A percentile compares a stretch with the other conserved stretches of the same genome.
phyloP scores from a whole-genome alignment of 2,113 vertebrate genomes.

The Lepus americanus region DNA sequence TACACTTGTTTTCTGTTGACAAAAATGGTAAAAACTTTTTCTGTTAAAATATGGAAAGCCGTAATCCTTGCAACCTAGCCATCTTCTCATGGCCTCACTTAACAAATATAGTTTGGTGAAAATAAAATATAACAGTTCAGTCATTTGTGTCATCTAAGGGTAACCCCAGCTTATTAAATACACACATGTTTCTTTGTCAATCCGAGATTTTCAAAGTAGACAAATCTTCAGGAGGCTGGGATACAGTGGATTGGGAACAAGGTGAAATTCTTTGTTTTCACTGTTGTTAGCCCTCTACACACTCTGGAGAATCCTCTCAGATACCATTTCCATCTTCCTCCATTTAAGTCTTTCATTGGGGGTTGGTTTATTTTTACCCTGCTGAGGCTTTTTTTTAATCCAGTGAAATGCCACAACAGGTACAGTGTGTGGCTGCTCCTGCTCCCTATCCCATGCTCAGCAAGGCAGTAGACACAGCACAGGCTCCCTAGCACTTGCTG shows the following conservation, averaged over 20 bases:
- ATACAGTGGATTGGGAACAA: not conserved
- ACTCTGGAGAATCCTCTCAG: conserved; percentile 8
- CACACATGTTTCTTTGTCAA: not conserved
- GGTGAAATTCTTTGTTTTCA: conserved; percentile 3
- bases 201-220: conserved; percentile 17
- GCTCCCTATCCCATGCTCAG: not conserved
- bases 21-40: conserved; percentile 12
- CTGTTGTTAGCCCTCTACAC: not conserved
- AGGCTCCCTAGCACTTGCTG: not conserved
- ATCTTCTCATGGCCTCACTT: not conserved
- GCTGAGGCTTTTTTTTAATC: not conserved
- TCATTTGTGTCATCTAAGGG: conserved; percentile 27
- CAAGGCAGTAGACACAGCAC: not conserved
- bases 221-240: not conserved
- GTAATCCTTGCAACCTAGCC: not conserved
- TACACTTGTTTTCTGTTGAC: conserved; percentile 23
- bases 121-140: conserved; percentile 34
- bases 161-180: not conserved
- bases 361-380: not conserved
- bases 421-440: not conserved
- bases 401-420: not conserved
- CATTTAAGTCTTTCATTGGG: not conserved
- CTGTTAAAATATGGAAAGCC: conserved; percentile 46
- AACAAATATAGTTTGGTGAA: conserved; percentile 29
- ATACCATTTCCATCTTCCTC: not conserved